phyloP scores from a whole-genome alignment of 1,140 invertebrate genomes.

The Hyles vespertilio region DNA sequence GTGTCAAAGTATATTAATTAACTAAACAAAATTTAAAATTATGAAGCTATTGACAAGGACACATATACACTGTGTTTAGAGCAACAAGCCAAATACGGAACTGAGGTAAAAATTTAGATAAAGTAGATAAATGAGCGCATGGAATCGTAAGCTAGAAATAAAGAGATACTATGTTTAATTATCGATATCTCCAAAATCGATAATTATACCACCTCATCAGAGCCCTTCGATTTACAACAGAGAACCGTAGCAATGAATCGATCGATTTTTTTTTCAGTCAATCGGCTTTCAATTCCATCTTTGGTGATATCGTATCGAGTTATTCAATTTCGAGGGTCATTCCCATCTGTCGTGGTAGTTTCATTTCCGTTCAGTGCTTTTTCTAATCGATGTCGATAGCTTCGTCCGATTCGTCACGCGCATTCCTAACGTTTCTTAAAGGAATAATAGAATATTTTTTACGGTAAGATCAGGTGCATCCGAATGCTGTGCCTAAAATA shows the following conservation, averaged over 20 bases:
- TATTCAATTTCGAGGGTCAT: conserved; percentile 65
- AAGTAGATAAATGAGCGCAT: too few relatives aligned
- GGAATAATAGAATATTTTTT: conserved; percentile 6
- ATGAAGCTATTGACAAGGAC: too few relatives aligned
- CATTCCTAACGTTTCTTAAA: conserved; percentile 47
- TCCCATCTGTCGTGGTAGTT: conserved; percentile 48
- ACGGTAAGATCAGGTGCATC: conserved; percentile 24
- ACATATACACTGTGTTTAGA: too few relatives aligned
- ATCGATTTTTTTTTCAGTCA: conserved; percentile 61
- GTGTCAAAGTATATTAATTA: too few relatives aligned
- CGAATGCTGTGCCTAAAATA: too few relatives aligned
- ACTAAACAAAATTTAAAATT: too few relatives aligned
- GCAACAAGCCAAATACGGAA: too few relatives aligned
- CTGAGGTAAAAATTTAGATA: too few relatives aligned
- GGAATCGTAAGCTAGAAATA: too few relatives aligned
- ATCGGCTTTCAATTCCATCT: conserved; percentile 64
- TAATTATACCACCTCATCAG: conserved; percentile 20
- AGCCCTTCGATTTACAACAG: conserved; percentile 36
- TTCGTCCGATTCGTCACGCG: conserved; percentile 54
- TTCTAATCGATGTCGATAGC: conserved; percentile 46
- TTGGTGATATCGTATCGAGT: conserved; percentile 61
- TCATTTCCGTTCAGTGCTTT: conserved; percentile 57
- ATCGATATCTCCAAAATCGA: conserved; percentile 8
- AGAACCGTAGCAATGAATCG: conserved; percentile 45
- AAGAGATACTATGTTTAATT: too few relatives aligned